These are phyloP conservation scores for Leptopterna dolabrata DNA, from an alignment of 2,888 invertebrate species.

Conservation along the genomic window DNA sequence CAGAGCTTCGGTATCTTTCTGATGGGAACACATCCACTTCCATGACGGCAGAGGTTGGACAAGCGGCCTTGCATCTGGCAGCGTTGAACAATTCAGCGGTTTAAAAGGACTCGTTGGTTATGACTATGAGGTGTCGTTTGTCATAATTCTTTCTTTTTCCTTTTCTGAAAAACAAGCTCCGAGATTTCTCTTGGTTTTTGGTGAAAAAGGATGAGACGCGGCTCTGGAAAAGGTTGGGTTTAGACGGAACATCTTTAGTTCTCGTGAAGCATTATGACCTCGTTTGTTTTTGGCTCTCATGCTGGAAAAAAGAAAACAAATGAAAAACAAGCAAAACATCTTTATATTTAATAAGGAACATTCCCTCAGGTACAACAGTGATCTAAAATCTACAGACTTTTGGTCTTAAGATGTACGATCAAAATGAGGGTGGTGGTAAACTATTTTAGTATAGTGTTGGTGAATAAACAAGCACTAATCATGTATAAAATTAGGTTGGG, in stretches of 20 bases:
- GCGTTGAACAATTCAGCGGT: neutral
- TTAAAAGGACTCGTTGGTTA: neutral
- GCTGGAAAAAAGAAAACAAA: neutral
- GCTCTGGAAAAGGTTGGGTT: neutral
- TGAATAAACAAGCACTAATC: too few relatives aligned
- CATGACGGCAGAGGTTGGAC: neutral
- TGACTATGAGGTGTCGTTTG: neutral
- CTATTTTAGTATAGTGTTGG: too few relatives aligned
- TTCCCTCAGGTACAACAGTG: too few relatives aligned
- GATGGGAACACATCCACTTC: slow-evolving; percentile 1
- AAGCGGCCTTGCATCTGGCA: neutral
- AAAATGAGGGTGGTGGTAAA: too few relatives aligned
- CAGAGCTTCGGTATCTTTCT: neutral
- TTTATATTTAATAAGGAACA: too few relatives aligned
- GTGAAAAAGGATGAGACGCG: neutral
- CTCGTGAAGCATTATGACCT: neutral
- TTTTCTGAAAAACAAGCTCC: too few relatives aligned
- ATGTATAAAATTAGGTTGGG: too few relatives aligned
- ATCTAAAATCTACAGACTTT: too few relatives aligned
- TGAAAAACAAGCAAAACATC: too few relatives aligned
- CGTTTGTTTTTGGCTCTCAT: neutral
- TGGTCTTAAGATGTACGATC: too few relatives aligned
- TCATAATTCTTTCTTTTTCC: neutral
- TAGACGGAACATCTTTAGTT: neutral
- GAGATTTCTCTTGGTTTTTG: neutral